Conservation (phyloP, 2,888 invertebrate species). For the Orchestes rusci region DNA sequence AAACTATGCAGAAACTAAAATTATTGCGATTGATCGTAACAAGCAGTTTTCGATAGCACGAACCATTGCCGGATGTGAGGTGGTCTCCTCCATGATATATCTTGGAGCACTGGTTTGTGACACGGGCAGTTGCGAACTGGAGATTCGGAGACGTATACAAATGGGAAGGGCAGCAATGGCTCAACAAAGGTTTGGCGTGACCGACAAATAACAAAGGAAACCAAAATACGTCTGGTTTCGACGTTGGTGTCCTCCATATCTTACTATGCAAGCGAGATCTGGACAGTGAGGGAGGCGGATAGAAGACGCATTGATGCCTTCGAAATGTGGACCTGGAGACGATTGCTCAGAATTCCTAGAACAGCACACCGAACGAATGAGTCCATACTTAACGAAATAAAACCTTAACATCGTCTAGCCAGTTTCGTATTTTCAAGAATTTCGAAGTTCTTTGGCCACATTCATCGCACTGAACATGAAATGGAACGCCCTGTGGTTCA, state of each 20-base stretch:
- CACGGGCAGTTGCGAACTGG: not conserved
- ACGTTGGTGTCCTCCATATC: not conserved
- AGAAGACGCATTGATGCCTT: too few relatives aligned
- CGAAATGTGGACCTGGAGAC: not conserved
- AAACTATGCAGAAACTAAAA: not conserved
- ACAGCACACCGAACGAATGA: constrained; percentile 1
- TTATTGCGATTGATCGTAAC: too few relatives aligned
- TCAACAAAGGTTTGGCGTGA: constrained; percentile 1
- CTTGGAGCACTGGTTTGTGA: not conserved
- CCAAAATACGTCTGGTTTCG: not conserved
- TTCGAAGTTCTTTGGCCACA: too few relatives aligned
- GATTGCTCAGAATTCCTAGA: not conserved
- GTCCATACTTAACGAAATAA: not conserved
- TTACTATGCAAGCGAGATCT: too few relatives aligned
- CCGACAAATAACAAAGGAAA: not conserved
- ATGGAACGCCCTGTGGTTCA: too few relatives aligned
- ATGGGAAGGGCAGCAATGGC: not conserved
- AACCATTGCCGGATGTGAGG: too few relatives aligned
- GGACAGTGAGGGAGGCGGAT: not conserved
- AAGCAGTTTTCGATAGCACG: too few relatives aligned
- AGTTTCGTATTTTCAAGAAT: too few relatives aligned
- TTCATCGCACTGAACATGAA: too few relatives aligned
- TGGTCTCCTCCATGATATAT: too few relatives aligned
- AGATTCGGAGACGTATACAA: not conserved
- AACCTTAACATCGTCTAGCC: too few relatives aligned